Conservation (phyloP, 2,888 invertebrate genomes). For the Microchrysa polita region DNA sequence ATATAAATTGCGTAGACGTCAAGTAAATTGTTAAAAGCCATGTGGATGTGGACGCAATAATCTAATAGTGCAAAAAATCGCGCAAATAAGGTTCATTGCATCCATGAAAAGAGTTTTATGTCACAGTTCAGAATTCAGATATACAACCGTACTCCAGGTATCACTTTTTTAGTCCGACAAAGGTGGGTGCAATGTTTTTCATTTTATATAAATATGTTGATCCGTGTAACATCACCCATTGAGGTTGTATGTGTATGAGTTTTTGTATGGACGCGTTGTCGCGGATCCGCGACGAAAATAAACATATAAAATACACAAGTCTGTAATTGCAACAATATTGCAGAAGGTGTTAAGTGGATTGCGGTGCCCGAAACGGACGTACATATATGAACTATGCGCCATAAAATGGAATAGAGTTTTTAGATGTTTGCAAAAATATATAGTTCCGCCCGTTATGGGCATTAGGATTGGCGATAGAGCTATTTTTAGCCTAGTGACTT, state of each 20-base stretch:
- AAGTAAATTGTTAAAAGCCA: background rate
- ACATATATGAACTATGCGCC: background rate
- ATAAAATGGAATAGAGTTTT: background rate
- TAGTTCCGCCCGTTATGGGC: too few species aligned
- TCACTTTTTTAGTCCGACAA: background rate
- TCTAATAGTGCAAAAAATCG: background rate
- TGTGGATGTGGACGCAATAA: background rate
- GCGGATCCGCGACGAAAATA: background rate
- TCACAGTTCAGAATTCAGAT: too few species aligned
- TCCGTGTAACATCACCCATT: background rate
- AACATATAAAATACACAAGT: background rate
- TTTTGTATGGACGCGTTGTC: background rate
- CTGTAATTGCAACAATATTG: background rate
- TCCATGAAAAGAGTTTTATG: background rate
- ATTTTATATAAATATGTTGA: too few species aligned
- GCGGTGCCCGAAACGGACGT: background rate
- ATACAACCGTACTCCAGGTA: too few species aligned
- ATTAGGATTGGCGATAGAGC: too few species aligned
- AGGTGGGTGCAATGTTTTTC: constrained; percentile 29
- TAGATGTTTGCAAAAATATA: too few species aligned
- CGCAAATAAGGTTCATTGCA: background rate
- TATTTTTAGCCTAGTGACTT: too few species aligned
- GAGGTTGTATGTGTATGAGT: constrained; percentile 4
- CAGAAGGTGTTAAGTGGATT: constrained; percentile 7
- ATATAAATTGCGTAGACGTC: constrained; percentile 22